Evolutionary conservation across 2,113 vertebrate species (phyloP), one percentile per base, ranked within the genome.

Genomic region (Gadus macrocephalus): DNA sequence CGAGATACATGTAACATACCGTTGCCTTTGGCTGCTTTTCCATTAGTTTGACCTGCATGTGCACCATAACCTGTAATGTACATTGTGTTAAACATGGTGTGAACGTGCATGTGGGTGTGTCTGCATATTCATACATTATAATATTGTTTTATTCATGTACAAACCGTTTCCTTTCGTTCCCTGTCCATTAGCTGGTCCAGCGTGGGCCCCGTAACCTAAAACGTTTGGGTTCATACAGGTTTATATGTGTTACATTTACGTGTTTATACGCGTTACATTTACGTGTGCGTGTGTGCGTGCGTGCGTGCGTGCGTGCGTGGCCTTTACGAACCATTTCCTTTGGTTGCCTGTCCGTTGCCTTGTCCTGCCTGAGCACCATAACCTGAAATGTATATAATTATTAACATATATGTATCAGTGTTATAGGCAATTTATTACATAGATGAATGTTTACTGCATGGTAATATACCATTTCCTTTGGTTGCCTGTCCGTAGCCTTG

Each of bases 101-200:
- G 11, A 25, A 35, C 6, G 31, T 35, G 31, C 31, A 35, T 35
- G 31, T 35, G 31, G 4, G 31, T 35, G 31, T 35, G 31, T 35
- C 31, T 35, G 6, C 5, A 6, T 35, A 35, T 35, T 4, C 6
- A 35, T 35, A 35, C 31, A 35, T 35, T 35, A 5, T 7, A 35
- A 35, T 35, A 7, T 35, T 35, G 0, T 6, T 35, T 35, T 5
- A 35, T 35, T 74, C 17, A 49, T 59, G 74, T 5, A 65, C 3
- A 74, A 72, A 84, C 80, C 78, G 1, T 81, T 82, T 9, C 77
- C 83, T 84, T 85, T 81, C 27, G 62, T 78, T 67, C 53, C 73
- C 27, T 9, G 19, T 73, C 79, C 84, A 31, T 65, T 77, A 17
- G 63, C 53, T 53, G 17, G 31, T 19, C 31, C 63, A 8, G 35